Conservation (phyloP, 1,140 invertebrate species). For the Drosophila parabipectinata region DNA sequence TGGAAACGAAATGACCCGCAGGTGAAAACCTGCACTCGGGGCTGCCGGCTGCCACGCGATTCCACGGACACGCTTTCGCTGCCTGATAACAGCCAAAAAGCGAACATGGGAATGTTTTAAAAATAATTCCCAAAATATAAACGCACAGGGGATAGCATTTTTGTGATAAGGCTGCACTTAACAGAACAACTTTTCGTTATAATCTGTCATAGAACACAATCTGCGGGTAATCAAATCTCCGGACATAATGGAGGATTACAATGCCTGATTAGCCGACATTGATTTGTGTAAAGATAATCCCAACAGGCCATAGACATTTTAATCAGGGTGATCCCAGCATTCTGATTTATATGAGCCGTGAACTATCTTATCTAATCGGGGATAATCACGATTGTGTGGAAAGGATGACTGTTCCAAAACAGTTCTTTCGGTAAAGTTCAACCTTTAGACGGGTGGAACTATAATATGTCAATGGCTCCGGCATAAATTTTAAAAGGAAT, state of each 20-base stretch:
- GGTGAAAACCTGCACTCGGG: constrained; percentile 14
- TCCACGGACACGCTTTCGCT: constrained; percentile 19
- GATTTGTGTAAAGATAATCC: constrained; percentile 39
- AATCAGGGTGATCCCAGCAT: constrained; percentile 37
- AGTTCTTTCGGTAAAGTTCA: constrained; percentile 5
- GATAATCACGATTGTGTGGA: constrained; percentile 22
- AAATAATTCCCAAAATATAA: constrained; percentile 33
- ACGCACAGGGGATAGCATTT: constrained; percentile 14
- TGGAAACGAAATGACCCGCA: constrained; percentile 24
- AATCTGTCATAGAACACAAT: constrained; percentile 14
- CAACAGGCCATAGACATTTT: constrained; percentile 27
- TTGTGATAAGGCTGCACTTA: constrained; percentile 36
- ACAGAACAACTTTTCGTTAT: constrained; percentile 9
- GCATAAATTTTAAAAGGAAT: constrained; percentile 56
- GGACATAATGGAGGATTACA: constrained; percentile 23
- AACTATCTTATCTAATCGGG: constrained; percentile 32
- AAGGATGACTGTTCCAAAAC: constrained; percentile 18
- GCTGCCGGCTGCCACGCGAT: constrained; percentile 13
- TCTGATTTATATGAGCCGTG: constrained; percentile 39
- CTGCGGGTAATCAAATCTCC: constrained; percentile 21
- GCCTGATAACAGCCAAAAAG: constrained; percentile 25
- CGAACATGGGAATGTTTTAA: constrained; percentile 37
- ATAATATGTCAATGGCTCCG: constrained; percentile 9
- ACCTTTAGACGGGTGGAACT: constrained; percentile 33
- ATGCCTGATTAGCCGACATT: constrained; percentile 17